Percentiles rank a stretch among this genome's conserved stretches.
Evolutionary conservation across 2,888 invertebrate species (phyloP).

Genomic region (Polymixis lichenea): DNA sequence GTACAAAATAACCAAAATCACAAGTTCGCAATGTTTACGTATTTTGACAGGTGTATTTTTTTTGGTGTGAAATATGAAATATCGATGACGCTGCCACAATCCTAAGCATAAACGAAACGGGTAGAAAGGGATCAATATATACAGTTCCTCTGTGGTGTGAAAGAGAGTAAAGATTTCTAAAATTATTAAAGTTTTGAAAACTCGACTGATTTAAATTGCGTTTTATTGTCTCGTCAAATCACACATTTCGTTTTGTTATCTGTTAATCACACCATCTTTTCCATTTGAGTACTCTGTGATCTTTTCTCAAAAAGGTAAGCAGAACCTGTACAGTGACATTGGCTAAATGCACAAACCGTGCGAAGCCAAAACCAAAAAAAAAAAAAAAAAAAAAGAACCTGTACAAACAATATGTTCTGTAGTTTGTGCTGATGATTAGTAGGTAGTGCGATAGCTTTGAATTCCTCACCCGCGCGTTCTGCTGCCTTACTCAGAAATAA

Average conservation of each 20-base stretch:
- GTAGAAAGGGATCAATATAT: not conserved
- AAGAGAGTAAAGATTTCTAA: not conserved
- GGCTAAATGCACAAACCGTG: no score
- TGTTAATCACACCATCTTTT: not conserved
- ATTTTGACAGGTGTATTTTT: slow-evolving; percentile 23
- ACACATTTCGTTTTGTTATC: not conserved
- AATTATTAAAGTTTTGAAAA: not conserved
- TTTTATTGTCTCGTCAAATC: not conserved
- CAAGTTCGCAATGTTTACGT: slow-evolving; percentile 38
- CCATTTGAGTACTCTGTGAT: no score
- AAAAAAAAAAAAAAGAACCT: no score
- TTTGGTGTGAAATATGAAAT: accelerated
- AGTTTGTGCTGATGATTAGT: no score
- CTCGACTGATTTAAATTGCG: not conserved
- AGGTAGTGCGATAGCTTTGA: no score
- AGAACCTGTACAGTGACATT: no score
- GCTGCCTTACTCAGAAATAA: no score
- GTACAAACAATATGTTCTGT: no score
- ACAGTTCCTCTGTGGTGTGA: not conserved
- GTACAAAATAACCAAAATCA: not conserved
- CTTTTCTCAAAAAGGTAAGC: not conserved
- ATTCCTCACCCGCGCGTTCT: no score
- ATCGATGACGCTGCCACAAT: accelerated
- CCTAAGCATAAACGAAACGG: not conserved
- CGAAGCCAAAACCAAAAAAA: no score